Evolutionary conservation across 1,140 invertebrate species (phyloP), one percentile per base, ranked within the genome.

Genomic region (Gonioctena quinquepunctata): DNA sequence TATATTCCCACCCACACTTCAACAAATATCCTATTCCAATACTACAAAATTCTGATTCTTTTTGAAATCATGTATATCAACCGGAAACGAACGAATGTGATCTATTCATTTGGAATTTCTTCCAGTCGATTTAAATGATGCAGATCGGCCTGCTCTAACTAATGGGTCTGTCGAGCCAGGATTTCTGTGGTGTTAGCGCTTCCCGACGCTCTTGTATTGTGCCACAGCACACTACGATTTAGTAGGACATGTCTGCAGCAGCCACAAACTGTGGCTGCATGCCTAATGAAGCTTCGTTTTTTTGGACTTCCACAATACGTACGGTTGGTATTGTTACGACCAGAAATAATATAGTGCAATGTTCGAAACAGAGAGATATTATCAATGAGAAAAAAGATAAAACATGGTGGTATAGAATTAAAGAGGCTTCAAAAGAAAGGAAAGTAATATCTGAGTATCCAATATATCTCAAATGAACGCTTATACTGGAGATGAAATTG

Each of bases 271-370:
- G 54, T 22, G 54, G 54, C 25, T 21, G 54, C 21, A 57, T 57
- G 54, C 54, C 54, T 57, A 57, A 57, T 57, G 54, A 57, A 57
- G 54, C 54, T 57, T 25, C 21, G 21, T 57, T 57, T 57, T 57
- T 57, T 57, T 2, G 7, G 3, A 11, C 54, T 18, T 4, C 19
- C 21, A n/a, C 13, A 57, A 3, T 57, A 57, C 54, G 22, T n/a
- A 57, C 54, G 54, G 54, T 13, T 57, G 54, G 54, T 57, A 22
- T 42, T 42, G 33, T 42, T 42, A 3, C 33, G 33, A 4, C 3
- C 33, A 13, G 33, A 42, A 42, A 42, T n/a, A 42, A 42, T 42
- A 42, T 8, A 3, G 11, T 42, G 33, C 33, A 42, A 42, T 42
- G 33, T 42, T 42, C 33, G 33, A 11, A 3, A 1, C 3, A 2